Evolutionary conservation across 2,888 invertebrate genomes (phyloP).

Genomic region (Brenthis daphne): DNA sequence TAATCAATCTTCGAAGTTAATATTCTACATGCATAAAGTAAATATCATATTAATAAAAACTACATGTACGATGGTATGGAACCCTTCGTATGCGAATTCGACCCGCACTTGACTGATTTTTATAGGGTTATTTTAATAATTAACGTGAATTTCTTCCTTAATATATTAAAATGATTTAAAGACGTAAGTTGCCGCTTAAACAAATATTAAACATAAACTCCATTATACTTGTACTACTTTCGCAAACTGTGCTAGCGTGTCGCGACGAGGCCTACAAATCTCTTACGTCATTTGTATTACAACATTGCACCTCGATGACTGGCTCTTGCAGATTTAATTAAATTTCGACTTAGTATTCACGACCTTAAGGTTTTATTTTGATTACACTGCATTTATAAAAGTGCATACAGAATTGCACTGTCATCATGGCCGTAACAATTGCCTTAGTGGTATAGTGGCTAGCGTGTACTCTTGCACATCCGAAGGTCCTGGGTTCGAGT

Average conservation of each 20-base stretch:
- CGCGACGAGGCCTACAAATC: conserved; percentile 48
- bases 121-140: too few relatives aligned
- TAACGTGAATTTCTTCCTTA: too few relatives aligned
- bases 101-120: too few relatives aligned
- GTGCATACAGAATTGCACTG: conserved; percentile 47
- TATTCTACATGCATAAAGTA: too few relatives aligned
- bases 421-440: conserved; percentile 30
- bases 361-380: conserved; percentile 27
- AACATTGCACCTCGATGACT: conserved; percentile 47
- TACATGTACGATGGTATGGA: too few relatives aligned
- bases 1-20: too few relatives aligned
- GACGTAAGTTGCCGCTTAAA: neutral
- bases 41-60: too few relatives aligned
- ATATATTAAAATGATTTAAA: too few relatives aligned
- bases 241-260: conserved; percentile 58
- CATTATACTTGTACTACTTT: conserved; percentile 46
- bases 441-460: too few relatives aligned
- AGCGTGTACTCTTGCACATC: too few relatives aligned
- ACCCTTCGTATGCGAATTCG: too few relatives aligned
- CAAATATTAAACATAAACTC: conserved; percentile 18
- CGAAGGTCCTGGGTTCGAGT: too few relatives aligned
- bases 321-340: conserved; percentile 26
- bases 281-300: conserved; percentile 61
- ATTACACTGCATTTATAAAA: conserved; percentile 32
- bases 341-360: conserved; percentile 36